Evolutionary conservation across 2,797 vertebrate species (phyloP), one percentile per base, ranked within the genome.

Genomic region (Anabas testudineus): DNA sequence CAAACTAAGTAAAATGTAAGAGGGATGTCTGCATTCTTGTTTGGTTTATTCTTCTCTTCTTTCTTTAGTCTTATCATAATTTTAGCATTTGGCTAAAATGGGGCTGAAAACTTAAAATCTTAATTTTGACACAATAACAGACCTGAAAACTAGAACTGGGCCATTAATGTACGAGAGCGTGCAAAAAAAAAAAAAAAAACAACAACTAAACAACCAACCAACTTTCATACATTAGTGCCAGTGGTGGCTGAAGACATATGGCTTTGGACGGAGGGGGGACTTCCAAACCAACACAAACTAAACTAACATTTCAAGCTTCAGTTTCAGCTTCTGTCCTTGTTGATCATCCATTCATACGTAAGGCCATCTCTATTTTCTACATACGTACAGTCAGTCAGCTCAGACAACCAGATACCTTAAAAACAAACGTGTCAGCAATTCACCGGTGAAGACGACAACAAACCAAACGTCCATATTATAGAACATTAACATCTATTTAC

Each of bases 401-500:
- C 71, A 43, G 62, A 83, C 63, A 18, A 63, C 19, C 72, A 43
- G 53, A 86, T 86, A 84, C 86, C 69, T 54, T 72, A 72, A 87
- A 85, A 86, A 87, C 59, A 74, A 77, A 74, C 0, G n/a, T 26
- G 48, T 48, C 62, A 78, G 58, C 54, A 52, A 58, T 49, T 81
- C 79, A 79, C 67, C 16, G 1, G 60, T 61, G 73, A 83, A 52
- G 55, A 87, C 74, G 37, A 69, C 48, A 51, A 69, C 32, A 58
- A 64, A 77, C 49, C 65, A 80, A 81, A 73, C 7, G 37, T 84
- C 76, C 74, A 64, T 53, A 52, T 82, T 61, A 73, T 53, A 78
- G 80, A 83, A 79, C 82, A 77, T 80, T 24, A 76, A 70, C 48
- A 15, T 74, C 58, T 83, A 90, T 90, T 54, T 87, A 91, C 87